Conservation (phyloP, 2,113 vertebrate genomes). For the Harpagus bidentatus region DNA sequence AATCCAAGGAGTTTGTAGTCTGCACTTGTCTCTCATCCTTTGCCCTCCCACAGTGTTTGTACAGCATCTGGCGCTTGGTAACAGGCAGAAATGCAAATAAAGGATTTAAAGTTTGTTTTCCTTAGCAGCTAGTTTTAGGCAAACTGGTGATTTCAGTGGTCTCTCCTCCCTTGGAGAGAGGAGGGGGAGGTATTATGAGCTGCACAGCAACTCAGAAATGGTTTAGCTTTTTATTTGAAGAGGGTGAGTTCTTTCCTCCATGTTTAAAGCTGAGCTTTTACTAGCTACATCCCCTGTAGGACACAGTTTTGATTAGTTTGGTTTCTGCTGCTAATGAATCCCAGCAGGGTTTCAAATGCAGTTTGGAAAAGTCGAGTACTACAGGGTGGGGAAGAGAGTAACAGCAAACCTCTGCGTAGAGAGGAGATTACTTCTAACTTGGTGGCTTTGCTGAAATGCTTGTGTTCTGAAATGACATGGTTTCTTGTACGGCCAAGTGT, state of each 20-base stretch:
- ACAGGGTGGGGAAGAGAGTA: background rate
- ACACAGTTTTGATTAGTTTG: background rate
- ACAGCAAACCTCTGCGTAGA: fast-evolving
- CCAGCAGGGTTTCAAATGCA: background rate
- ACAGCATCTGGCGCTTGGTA: background rate
- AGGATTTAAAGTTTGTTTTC: background rate
- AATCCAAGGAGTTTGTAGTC: background rate
- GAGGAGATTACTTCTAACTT: background rate
- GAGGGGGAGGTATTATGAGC: background rate
- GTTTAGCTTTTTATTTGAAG: background rate
- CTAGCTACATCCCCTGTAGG: background rate
- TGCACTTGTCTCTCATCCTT: background rate
- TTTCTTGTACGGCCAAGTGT: background rate
- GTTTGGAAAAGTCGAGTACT: background rate
- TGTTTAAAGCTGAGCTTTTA: background rate
- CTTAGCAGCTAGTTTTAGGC: background rate
- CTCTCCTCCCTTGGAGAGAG: background rate
- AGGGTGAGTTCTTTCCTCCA: background rate
- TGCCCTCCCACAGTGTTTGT: background rate
- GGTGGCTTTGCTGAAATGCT: background rate
- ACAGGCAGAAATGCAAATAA: background rate
- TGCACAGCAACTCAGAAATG: background rate
- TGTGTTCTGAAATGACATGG: background rate
- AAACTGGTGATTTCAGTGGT: background rate
- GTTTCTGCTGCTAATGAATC: background rate